Evolutionary conservation across 1,140 invertebrate genomes (phyloP), one percentile per base, ranked within the genome.

Genomic region (Antheraea pernyi): DNA sequence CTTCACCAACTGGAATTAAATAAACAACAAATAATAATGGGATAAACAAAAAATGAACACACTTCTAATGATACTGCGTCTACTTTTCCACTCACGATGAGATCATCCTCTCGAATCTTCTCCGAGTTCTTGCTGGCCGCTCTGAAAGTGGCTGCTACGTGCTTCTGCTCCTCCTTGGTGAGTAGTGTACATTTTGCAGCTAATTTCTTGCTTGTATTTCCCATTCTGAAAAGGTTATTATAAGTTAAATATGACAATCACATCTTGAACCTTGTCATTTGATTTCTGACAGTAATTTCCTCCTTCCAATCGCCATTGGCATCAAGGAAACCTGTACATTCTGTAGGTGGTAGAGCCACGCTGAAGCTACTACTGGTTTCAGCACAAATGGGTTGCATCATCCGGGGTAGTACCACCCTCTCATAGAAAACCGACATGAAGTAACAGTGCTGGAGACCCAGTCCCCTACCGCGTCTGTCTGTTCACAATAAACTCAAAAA

Each of bases 121-220:
- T 94, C 94, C 0, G 94, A 94, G 86, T 94, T 94, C 80, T 93
- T 93, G 77, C 94, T 94, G 53, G 92, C 94, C 5, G 93, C 86
- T 48, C 92, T 82, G 86, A 95, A 95, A 16, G 94, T 94, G 62
- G 92, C 91, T 6, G 93, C 94, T 1, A 95, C 92, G 77, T 94
- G 92, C 70, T 94, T 92, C 81, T 94, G 93, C 74, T 95, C 94
- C 60, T 94, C 94, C 84, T 93, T 94, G 0, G 93, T 94, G 10
- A 95, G 82, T 30, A 94, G 89, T 4, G 93, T 93, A 81, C 94
- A 94, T 83, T 94, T 94, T 37, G 93, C 94, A n/a, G 94, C 94
- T 67, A 94, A 80, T 76, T 94, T 94, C 76, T 94, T 94, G 79
- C 94, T 95, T 76, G 92, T 94, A 72, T 95, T 95, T 66, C 93